Conservation (phyloP, 92 coral and sea anemone species). For the Porites cylindrica region DNA sequence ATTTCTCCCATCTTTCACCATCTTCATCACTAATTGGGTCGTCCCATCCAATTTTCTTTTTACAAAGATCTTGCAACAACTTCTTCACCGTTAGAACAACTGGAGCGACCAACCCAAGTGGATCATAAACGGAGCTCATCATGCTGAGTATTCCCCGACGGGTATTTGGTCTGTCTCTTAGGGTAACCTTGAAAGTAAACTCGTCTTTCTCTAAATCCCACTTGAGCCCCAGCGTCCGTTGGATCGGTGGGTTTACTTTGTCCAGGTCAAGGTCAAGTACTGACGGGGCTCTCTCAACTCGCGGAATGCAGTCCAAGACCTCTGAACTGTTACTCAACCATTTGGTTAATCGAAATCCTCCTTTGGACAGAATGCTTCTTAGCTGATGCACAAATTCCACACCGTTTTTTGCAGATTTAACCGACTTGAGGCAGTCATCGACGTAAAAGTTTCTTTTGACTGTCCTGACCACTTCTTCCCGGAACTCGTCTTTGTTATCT, state of each 20-base stretch:
- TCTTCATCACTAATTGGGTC: too few species aligned
- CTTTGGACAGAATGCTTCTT: neutral
- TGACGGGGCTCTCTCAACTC: neutral
- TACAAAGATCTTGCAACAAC: too few species aligned
- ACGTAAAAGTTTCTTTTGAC: neutral
- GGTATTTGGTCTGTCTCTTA: too few species aligned
- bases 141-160: too few species aligned
- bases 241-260: neutral
- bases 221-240: too few species aligned
- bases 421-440: slow-evolving; percentile 7
- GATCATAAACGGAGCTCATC: too few species aligned
- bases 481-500: neutral
- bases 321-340: neutral
- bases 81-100: too few species aligned
- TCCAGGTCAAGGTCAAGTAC: slow-evolving; percentile 3
- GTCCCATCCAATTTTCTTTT: too few species aligned
- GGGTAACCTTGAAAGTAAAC: too few species aligned
- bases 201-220: too few species aligned
- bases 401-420: neutral
- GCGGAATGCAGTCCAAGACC: neutral
- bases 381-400: neutral
- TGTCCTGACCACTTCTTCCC: neutral
- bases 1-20: too few species aligned
- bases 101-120: too few species aligned
- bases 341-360: slow-evolving; percentile 3